Evolutionary conservation across 2,113 vertebrate genomes (phyloP).

Genomic region (Geothlypis trichas): DNA sequence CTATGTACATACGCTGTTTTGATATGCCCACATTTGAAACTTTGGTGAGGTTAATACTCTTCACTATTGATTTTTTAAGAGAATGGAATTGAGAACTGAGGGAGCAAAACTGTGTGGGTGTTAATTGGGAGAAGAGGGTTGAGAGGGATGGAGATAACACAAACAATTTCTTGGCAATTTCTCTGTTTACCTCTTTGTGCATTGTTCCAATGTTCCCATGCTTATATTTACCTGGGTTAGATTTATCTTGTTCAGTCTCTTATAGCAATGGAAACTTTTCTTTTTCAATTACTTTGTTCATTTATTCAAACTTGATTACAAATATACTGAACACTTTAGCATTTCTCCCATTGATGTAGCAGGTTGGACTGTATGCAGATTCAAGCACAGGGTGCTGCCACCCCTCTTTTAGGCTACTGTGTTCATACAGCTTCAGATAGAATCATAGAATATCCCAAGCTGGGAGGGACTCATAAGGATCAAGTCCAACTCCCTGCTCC

Average conservation of each 20-base stretch:
- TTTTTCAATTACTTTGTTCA: neutral
- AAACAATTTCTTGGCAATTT: neutral
- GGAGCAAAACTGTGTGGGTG: neutral
- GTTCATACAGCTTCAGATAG: neutral
- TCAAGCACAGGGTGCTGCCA: neutral
- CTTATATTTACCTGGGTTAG: neutral
- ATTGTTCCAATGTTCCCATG: neutral
- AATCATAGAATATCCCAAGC: neutral
- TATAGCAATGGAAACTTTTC: neutral
- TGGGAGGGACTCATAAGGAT: neutral
- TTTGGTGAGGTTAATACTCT: neutral
- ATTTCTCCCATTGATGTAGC: neutral
- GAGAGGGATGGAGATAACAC: neutral
- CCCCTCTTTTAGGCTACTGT: neutral
- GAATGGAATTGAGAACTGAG: neutral
- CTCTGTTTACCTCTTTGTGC: neutral
- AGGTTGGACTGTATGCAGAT: neutral
- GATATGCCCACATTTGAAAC: neutral
- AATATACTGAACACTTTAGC: neutral
- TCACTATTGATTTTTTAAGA: neutral
- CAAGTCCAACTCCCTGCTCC: neutral
- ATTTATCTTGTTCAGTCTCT: neutral
- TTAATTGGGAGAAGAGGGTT: neutral
- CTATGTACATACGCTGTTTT: neutral
- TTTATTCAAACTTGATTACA: neutral